These are phyloP conservation scores for Deilephila elpenor DNA, from an alignment of 2,888 invertebrate genomes.

Conservation along the genomic window DNA sequence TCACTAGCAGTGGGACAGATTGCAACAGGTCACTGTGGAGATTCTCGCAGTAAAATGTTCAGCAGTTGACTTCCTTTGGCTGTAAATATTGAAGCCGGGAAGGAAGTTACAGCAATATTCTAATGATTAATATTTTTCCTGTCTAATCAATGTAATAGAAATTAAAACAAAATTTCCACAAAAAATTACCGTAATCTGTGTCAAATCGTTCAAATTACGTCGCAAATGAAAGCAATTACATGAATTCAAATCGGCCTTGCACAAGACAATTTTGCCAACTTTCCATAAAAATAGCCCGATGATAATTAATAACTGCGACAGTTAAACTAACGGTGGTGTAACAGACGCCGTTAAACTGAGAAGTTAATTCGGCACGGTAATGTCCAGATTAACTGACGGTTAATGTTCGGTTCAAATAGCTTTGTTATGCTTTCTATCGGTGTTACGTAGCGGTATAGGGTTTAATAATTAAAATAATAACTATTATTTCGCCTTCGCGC, in stretches of 20 bases:
- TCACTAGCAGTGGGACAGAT: too few species aligned
- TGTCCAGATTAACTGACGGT: slow-evolving; percentile 12
- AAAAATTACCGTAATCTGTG: neutral
- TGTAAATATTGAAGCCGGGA: neutral
- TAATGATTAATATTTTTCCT: neutral
- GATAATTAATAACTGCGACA: slow-evolving; percentile 24
- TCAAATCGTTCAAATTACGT: slow-evolving; percentile 10
- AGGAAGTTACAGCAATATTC: too few species aligned
- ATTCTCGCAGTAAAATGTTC: neutral
- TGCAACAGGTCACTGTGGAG: too few species aligned
- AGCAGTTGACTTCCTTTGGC: neutral
- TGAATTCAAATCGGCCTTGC: slow-evolving; percentile 9
- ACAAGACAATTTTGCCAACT: slow-evolving; percentile 13
- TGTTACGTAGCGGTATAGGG: neutral
- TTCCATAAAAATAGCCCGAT: slow-evolving; percentile 20
- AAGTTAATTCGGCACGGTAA: slow-evolving; percentile 10
- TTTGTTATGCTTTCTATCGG: slow-evolving; percentile 14
- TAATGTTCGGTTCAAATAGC: slow-evolving; percentile 14
- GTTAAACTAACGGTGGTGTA: slow-evolving; percentile 24
- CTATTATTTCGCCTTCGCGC: neutral
- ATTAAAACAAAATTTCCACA: neutral
- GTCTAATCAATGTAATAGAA: neutral
- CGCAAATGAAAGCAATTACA: slow-evolving; percentile 11
- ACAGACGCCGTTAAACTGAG: slow-evolving; percentile 21
- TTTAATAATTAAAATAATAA: neutral